Evolutionary conservation across 2,888 invertebrate genomes (phyloP).

Genomic region (Philereme transversata): DNA sequence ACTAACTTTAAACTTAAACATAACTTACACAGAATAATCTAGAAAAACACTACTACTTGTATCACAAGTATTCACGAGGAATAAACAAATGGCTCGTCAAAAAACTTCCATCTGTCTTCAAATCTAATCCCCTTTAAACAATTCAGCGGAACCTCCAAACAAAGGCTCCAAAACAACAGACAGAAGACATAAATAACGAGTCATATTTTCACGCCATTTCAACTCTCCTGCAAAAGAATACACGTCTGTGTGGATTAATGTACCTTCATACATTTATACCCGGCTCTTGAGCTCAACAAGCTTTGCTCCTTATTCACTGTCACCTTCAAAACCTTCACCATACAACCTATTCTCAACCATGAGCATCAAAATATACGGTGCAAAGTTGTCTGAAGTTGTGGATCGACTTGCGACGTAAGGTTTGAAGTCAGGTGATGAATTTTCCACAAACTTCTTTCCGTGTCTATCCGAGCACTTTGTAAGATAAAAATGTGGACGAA

Average conservation of each 20-base stretch:
- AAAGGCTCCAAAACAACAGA: conserved; percentile 48
- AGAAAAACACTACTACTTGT: too few species aligned
- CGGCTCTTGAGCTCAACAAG: conserved; percentile 64
- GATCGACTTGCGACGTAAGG: conserved; percentile 44
- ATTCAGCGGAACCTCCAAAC: conserved; percentile 39
- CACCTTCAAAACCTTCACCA: conserved; percentile 36
- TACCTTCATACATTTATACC: conserved; percentile 79
- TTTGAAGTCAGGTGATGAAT: conserved; percentile 60
- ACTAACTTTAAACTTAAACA: too few species aligned
- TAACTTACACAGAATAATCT: too few species aligned
- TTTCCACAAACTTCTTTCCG: conserved; percentile 78
- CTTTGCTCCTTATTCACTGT: conserved; percentile 47
- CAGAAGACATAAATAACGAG: conserved; percentile 75
- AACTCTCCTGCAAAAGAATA: conserved; percentile 78
- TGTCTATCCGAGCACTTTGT: conserved; percentile 82
- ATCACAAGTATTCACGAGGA: neutral
- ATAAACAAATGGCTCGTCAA: conserved; percentile 1
- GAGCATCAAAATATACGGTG: neutral
- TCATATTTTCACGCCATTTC: conserved; percentile 83
- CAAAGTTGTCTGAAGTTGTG: conserved; percentile 12
- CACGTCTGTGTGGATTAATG: conserved; percentile 81
- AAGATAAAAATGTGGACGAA: conserved; percentile 80
- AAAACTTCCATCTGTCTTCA: neutral
- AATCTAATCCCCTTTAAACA: neutral
- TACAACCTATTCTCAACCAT: conserved; percentile 41